Evolutionary conservation across 2,113 vertebrate genomes (phyloP), one percentile per base, ranked within the genome.

Genomic region (Saccopteryx bilineata): DNA sequence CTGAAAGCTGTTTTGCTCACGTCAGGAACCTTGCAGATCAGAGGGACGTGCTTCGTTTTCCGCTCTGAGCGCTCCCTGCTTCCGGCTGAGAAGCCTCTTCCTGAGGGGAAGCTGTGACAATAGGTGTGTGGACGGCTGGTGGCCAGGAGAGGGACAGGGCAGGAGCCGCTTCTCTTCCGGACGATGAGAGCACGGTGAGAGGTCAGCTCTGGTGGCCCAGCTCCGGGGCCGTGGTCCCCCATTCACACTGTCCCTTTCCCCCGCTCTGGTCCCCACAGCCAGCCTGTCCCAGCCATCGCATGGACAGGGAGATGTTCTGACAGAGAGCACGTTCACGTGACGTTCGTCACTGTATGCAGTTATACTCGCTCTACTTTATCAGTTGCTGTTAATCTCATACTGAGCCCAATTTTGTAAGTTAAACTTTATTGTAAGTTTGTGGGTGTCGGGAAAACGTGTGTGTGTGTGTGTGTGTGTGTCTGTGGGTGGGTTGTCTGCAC

Each of bases 101-200:
- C 39, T 39, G 39, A 39, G 39, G 39, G 39, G 39, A 39, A 39
- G 39, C 39, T 39, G 39, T 39, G 39, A 39, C 39, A 39, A 39
- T 39, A 72, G 61, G 7, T 6, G 10, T 58, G 66, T 39, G n/a
- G 24, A 8, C 23, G 26, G 0, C 2, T 33, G 7, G n/a, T 6
- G 66, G 21, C 28, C 2, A 31, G 90, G 21, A 10, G 46, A 24
- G 5, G 39, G 9, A 1, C 4, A 4, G 48, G 13, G 21, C 1
- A 1, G 0, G 52, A 26, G 14, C 39, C 3, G 0, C 54, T 33
- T 33, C 50, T 2, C 17, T 14, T 21, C 0, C 10, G 18, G 48
- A 3, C 0, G 0, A 2, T 23, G 12, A 23, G 24, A 5, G 66
- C 28, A 0, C 0, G 14, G 19, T 7, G 46, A 9, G 4, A 19